Conservation (phyloP, 1,140 invertebrate genomes). For the Meloidogyne hapla region DNA sequence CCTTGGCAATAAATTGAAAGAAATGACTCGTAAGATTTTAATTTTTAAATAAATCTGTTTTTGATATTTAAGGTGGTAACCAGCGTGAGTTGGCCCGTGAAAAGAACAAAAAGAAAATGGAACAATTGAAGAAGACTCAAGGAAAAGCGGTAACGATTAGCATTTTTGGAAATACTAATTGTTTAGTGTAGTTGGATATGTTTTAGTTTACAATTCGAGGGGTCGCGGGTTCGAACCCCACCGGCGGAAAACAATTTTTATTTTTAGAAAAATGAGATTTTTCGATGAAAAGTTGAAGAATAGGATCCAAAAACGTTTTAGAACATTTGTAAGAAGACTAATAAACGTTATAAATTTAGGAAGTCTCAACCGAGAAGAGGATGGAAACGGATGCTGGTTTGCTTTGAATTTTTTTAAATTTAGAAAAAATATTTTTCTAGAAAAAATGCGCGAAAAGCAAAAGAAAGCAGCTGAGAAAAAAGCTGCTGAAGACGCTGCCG, state of each 20-base stretch:
- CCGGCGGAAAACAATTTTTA: background rate
- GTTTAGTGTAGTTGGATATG: background rate
- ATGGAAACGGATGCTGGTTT: too few species aligned
- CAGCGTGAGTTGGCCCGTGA: slow-evolving; percentile 59
- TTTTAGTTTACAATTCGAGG: too few species aligned
- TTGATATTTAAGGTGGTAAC: slow-evolving; percentile 66
- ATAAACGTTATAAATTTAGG: slow-evolving; percentile 29
- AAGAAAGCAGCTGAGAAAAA: slow-evolving; percentile 57
- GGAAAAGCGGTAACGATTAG: background rate
- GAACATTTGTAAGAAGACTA: too few species aligned
- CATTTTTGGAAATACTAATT: too few species aligned
- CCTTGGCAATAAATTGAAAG: too few species aligned
- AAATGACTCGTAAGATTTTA: slow-evolving; percentile 47
- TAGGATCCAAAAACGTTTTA: too few species aligned
- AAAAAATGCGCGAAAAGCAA: slow-evolving; percentile 59
- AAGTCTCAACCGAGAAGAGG: slow-evolving; percentile 52
- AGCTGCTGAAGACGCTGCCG: slow-evolving; percentile 44
- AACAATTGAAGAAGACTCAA: slow-evolving; percentile 44
- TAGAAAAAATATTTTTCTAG: slow-evolving; percentile 7
- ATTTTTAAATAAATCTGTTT: too few species aligned
- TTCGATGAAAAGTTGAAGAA: background rate
- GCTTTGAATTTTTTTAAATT: background rate
- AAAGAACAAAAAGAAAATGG: slow-evolving; percentile 58
- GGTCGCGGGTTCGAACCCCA: background rate
- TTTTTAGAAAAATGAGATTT: background rate